Base-by-base conservation (phyloP, 2,113 vertebrate species). In the Plotosus lineatus region DNA sequence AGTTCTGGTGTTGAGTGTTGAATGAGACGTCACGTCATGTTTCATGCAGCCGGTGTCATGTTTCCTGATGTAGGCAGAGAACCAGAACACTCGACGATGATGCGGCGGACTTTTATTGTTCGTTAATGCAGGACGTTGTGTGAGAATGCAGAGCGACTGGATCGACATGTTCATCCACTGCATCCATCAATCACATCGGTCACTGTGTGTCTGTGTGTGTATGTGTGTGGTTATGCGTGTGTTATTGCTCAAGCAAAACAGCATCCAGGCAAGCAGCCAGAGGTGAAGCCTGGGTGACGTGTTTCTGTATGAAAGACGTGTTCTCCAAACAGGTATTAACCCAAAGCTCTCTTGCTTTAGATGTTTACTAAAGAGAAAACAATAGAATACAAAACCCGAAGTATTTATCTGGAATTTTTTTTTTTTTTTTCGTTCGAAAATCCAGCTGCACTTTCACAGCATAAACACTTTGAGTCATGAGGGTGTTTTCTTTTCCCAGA, bases 401-500 rank as follows among this genome's bases (percentile, higher is more conserved):
- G 69, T 72, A 72, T 31, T 50, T 72, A 48, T 10, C 26, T 14
- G 10, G 2, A 14, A 14, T 50, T 12, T 6, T 15, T 69, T 69
- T 66, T 68, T 68, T 42, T 36, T 10, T 10, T 11, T 6, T 3
- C 40, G 40, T 69, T 44, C 65, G 26, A 28, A 71, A 71, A 48
- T 50, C 69, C 44, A 33, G 69, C 46, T 33, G 69, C 38, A 60
- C 36, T 33, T 61, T 61, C 33, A 36, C 33, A 75, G 55, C 19
- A 40, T 75, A 75, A 75, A 55, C 72, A 75, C 72, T 53, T 61
- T 23, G 50, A 71, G 50, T 48, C 53, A 73, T 73, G 68, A n/a
- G 28, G 50, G 63, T 84, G 77, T 80, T 66, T 68, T 80, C 50
- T 79, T 78, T 48, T 84, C 74, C 68, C 72, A 74, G 72, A 55